These are phyloP conservation scores for Cecropterus lyciades DNA, from an alignment of 1,140 invertebrate genomes.

Conservation along the genomic window DNA sequence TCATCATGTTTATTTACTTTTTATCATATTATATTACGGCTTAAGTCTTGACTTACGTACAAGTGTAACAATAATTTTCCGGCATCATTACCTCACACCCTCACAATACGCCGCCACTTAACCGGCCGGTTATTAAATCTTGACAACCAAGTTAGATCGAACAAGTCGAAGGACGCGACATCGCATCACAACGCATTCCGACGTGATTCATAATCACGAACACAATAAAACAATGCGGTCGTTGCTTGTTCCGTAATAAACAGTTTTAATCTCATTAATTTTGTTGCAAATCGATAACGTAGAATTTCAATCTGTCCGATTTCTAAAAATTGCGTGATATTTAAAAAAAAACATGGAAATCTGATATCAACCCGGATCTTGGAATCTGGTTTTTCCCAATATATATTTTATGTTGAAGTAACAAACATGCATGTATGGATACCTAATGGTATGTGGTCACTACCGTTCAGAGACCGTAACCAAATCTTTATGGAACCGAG, in stretches of 20 bases:
- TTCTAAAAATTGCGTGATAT: slow-evolving; percentile 10
- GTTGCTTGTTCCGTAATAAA: slow-evolving; percentile 26
- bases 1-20: no score
- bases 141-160: slow-evolving; percentile 25
- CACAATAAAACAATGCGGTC: slow-evolving; percentile 42
- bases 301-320: slow-evolving; percentile 5
- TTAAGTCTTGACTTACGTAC: no score
- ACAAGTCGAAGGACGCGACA: slow-evolving; percentile 31
- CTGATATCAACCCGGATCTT: slow-evolving; percentile 7
- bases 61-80: no score
- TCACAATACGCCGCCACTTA: neutral
- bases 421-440: no score
- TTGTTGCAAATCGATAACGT: slow-evolving; percentile 13
- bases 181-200: slow-evolving; percentile 37
- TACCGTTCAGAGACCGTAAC: no score
- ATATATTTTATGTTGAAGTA: no score
- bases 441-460: no score
- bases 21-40: no score
- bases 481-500: no score
- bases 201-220: slow-evolving; percentile 44
- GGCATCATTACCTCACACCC: neutral
- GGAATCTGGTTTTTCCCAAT: neutral
- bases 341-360: slow-evolving; percentile 5
- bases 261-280: slow-evolving; percentile 14
- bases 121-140: slow-evolving; percentile 11